Conservation (phyloP, 2,113 vertebrate genomes). For the Pollachius pollachius region DNA sequence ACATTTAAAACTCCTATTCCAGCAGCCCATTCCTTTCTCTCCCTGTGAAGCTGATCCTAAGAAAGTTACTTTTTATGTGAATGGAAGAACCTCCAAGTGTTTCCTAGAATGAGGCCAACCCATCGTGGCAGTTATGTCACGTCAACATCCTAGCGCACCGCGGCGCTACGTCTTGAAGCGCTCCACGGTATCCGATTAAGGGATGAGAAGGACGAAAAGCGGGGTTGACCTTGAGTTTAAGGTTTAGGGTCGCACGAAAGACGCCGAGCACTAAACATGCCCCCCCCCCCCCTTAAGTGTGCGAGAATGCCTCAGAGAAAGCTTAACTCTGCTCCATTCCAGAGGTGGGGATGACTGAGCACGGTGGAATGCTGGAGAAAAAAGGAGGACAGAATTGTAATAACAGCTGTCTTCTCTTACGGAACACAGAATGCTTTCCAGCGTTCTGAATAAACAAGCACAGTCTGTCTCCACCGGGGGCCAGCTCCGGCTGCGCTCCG, state of each 20-base stretch:
- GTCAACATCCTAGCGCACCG: neutral
- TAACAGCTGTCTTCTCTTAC: constrained; percentile 76
- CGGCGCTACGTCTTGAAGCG: neutral
- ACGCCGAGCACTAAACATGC: constrained; percentile 31
- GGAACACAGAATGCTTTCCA: constrained; percentile 71
- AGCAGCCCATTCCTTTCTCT: constrained; percentile 52
- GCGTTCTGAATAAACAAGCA: constrained; percentile 74
- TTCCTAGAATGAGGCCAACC: constrained; percentile 41
- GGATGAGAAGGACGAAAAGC: neutral
- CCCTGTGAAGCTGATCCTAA: constrained; percentile 15
- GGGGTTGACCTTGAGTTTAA: neutral
- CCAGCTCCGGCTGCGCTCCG: constrained; percentile 51
- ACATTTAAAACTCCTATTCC: constrained; percentile 46
- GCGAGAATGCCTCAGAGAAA: constrained; percentile 36
- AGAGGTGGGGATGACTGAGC: constrained; percentile 52
- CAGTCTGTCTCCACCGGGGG: constrained; percentile 55
- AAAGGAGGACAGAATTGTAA: constrained; percentile 64
- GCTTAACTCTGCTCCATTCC: constrained; percentile 24
- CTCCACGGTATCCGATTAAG: neutral
- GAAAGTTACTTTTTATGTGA: constrained; percentile 48
- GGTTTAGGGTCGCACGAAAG: neutral
- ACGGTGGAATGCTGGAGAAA: constrained; percentile 52
- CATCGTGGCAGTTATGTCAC: constrained; percentile 45
- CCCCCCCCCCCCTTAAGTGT: constrained; percentile 3
- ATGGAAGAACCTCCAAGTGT: constrained; percentile 61